These are phyloP conservation scores for Drosophila testacea DNA, from an alignment of 2,888 invertebrate species.

Conservation along the genomic window DNA sequence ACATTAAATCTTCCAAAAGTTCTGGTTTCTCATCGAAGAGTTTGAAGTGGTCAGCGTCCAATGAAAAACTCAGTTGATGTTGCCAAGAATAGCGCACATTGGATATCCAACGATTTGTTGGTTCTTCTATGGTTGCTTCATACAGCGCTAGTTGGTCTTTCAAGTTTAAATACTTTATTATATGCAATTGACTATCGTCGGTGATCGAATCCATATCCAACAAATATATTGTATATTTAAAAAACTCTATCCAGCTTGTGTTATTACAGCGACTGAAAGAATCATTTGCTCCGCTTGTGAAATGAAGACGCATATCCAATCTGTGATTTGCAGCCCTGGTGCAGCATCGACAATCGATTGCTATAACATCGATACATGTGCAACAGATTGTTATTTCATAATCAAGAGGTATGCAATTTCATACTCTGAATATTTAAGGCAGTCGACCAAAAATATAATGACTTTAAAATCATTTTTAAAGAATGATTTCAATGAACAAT, in stretches of 20 bases:
- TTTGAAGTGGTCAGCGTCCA: neutral
- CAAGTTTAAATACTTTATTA: constrained; percentile 24
- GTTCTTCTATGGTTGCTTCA: constrained; percentile 14
- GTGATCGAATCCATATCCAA: constrained; percentile 18
- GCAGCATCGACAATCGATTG: neutral
- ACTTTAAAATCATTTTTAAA: no score
- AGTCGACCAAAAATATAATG: no score
- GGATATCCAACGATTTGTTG: neutral
- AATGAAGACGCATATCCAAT: neutral
- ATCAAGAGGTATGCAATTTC: no score
- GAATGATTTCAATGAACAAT: no score
- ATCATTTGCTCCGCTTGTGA: neutral
- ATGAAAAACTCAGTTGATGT: neutral
- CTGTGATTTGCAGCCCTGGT: constrained; percentile 20
- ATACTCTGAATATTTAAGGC: no score
- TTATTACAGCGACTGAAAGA: neutral
- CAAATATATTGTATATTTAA: neutral
- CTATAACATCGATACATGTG: constrained; percentile 13
- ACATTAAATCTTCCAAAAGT: constrained; percentile 15
- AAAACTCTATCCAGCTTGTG: neutral
- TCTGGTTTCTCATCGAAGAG: neutral
- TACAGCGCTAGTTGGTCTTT: constrained; percentile 34
- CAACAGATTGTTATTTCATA: neutral
- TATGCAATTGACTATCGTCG: constrained; percentile 32
- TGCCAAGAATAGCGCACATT: constrained; percentile 30